phyloP scores from a whole-genome alignment of 2,888 invertebrate genomes.

The Cremastinae sp. region DNA sequence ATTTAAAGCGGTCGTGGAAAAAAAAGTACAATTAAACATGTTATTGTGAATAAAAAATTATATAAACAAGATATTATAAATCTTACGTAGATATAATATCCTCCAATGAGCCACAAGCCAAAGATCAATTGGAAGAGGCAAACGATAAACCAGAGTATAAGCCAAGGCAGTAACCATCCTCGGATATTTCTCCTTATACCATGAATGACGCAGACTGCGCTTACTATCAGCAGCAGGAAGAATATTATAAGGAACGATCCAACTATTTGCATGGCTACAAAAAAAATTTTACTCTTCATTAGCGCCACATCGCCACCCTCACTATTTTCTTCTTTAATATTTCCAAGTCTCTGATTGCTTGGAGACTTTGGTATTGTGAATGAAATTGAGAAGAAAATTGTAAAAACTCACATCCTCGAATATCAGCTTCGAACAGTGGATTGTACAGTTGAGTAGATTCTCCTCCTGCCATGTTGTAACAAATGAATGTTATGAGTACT shows the following conservation, averaged over 20 bases:
- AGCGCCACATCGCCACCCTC: too few relatives aligned
- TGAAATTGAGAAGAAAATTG: not conserved
- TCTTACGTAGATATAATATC: constrained; percentile 95
- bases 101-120: constrained; percentile 92
- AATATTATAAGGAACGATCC: constrained; percentile 85
- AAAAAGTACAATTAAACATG: not conserved
- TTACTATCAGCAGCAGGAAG: constrained; percentile 82
- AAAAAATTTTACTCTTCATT: too few relatives aligned
- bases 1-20: constrained; percentile 15
- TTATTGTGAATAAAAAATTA: not conserved
- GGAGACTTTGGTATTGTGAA: too few relatives aligned
- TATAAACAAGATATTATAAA: not conserved
- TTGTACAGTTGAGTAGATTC: constrained; percentile 94
- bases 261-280: constrained; percentile 86
- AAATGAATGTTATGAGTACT: constrained; percentile 87
- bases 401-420: constrained; percentile 85
- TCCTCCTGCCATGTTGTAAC: constrained; percentile 91
- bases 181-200: constrained; percentile 87
- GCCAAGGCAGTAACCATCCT: constrained; percentile 92
- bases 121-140: constrained; percentile 89
- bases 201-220: constrained; percentile 83
- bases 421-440: constrained; percentile 93
- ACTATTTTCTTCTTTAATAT: too few relatives aligned
- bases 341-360: too few relatives aligned
- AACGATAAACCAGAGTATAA: constrained; percentile 85